A percentile compares a stretch with the other conserved stretches of the same genome.
These are phyloP conservation scores for Pelusios castaneus DNA, from an alignment of 2,113 vertebrate species.

Conservation along the genomic window DNA sequence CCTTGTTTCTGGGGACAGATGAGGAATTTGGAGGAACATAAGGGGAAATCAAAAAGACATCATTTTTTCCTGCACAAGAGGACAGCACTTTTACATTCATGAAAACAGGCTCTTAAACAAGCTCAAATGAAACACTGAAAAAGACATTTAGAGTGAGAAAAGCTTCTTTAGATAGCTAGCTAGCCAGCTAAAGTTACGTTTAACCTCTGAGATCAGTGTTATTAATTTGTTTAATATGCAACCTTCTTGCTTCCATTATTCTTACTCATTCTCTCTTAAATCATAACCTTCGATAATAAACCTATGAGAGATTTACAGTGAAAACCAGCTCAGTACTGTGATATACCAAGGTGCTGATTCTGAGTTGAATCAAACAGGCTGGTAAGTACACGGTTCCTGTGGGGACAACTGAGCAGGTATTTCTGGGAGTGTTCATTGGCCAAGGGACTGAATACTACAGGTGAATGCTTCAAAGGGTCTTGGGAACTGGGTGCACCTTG, in stretches of 20 bases:
- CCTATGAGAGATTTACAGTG: not conserved
- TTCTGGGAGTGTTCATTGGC: not conserved
- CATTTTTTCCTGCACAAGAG: not conserved
- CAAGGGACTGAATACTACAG: too few relatives aligned
- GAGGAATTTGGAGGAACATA: not conserved
- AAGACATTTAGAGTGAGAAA: not conserved
- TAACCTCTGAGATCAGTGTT: not conserved
- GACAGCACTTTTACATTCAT: not conserved
- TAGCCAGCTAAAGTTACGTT: not conserved
- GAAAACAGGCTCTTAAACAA: not conserved
- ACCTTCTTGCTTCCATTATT: not conserved
- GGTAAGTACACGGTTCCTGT: not conserved
- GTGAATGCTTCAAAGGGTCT: too few relatives aligned
- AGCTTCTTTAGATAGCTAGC: not conserved
- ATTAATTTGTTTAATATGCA: not conserved
- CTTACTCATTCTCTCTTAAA: not conserved
- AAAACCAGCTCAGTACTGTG: not conserved
- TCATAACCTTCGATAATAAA: not conserved
- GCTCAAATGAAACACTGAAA: not conserved
- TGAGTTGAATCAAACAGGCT: not conserved
- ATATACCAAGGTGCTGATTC: not conserved
- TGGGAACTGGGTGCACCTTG: too few relatives aligned
- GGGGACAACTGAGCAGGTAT: not conserved
- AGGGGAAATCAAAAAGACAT: not conserved
- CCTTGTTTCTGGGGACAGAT: not conserved